Evolutionary conservation across 2,113 vertebrate species (phyloP).

Genomic region (Crocuta crocuta): DNA sequence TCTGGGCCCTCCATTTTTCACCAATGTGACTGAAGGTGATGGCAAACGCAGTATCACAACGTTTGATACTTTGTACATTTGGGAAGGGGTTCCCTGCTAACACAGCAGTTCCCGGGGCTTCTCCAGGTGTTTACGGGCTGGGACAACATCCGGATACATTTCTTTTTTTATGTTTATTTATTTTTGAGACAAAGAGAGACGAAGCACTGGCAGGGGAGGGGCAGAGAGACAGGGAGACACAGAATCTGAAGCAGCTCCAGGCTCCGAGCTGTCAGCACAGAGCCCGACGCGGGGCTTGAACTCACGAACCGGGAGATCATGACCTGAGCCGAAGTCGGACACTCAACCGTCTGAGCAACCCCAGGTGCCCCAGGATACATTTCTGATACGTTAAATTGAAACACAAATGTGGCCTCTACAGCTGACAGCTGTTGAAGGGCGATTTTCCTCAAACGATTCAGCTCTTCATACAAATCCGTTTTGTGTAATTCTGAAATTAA

Average conservation of each 20-base stretch:
- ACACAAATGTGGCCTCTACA: neutral
- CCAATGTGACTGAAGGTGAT: neutral
- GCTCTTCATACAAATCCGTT: neutral
- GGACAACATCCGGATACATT: rapidly evolving
- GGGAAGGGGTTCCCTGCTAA: neutral
- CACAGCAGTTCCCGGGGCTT: rapidly evolving
- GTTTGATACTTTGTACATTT: neutral
- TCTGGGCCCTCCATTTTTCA: neutral
- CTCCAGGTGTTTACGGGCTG: rapidly evolving
- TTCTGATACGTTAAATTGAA: neutral
- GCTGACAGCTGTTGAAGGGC: neutral
- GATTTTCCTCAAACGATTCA: neutral
- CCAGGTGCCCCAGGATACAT: no score
- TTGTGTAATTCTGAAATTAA: neutral
- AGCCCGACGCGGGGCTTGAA: no score
- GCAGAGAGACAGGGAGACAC: no score
- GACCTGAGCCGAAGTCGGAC: no score
- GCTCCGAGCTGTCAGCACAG: no score
- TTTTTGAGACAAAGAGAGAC: no score
- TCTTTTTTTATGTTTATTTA: no score
- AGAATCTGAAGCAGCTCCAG: no score
- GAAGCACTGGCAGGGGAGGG: no score
- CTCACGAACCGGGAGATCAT: no score
- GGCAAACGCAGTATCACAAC: neutral
- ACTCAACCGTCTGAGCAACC: no score